Evolutionary conservation across 35 echinoderm and acorn worm genomes (phyloP).

Genomic region (Hemicentrotus pulcherrimus): DNA sequence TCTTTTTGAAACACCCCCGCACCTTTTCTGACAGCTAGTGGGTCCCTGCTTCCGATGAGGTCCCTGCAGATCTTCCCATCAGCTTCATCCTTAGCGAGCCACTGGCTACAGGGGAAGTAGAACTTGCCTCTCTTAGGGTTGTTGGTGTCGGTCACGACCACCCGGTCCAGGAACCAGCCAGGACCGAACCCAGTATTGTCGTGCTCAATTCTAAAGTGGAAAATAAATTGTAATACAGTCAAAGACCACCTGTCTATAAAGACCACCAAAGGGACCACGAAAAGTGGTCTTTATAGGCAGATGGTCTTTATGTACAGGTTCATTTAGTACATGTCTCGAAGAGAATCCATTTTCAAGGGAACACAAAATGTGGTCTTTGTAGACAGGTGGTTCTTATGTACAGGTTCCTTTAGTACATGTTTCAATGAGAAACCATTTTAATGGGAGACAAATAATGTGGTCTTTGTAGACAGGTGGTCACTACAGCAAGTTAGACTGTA

Average conservation of each 20-base stretch:
- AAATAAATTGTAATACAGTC: neutral
- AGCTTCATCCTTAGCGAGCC: slow-evolving; percentile 92
- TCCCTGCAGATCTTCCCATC: slow-evolving; percentile 83
- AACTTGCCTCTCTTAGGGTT: slow-evolving; percentile 96
- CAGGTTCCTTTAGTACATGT: too few relatives aligned
- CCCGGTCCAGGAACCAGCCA: slow-evolving; percentile 94
- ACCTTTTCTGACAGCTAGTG: slow-evolving; percentile 86
- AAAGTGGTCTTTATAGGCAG: too few relatives aligned
- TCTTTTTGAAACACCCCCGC: neutral
- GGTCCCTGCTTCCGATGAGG: slow-evolving; percentile 87
- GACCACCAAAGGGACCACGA: too few relatives aligned
- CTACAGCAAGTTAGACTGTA: neutral
- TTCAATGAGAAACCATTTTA: too few relatives aligned
- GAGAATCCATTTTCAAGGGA: too few relatives aligned
- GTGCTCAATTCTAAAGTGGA: slow-evolving; percentile 87
- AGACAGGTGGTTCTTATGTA: too few relatives aligned
- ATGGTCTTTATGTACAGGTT: too few relatives aligned
- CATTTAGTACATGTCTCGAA: too few relatives aligned
- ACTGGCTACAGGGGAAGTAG: slow-evolving; percentile 95
- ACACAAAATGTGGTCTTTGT: too few relatives aligned
- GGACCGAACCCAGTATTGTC: slow-evolving; percentile 96
- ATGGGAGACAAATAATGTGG: too few relatives aligned
- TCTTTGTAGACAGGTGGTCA: too few relatives aligned
- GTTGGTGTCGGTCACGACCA: slow-evolving; percentile 92
- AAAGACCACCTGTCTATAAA: neutral